phyloP scores from a whole-genome alignment of 1,140 invertebrate genomes.

The Adoxophyes honmai region DNA sequence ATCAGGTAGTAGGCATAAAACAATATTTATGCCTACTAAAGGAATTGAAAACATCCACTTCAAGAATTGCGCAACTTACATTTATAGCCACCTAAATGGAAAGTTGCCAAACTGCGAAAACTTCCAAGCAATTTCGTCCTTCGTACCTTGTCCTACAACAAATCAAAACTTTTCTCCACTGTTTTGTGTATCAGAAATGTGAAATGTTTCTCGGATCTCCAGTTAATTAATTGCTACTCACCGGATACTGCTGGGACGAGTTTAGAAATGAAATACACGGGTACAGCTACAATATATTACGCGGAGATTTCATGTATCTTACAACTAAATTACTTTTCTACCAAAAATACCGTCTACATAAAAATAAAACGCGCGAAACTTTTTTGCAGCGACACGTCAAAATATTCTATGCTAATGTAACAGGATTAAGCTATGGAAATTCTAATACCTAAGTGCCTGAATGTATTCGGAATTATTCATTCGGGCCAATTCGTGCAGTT shows the following conservation, averaged over 20 bases:
- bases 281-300: no score
- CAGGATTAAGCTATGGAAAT: constrained; percentile 27
- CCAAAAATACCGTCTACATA: no score
- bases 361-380: neutral
- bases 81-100: constrained; percentile 24
- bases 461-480: constrained; percentile 53
- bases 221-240: constrained; percentile 9
- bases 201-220: constrained; percentile 10
- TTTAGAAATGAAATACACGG: neutral
- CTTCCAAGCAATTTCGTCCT: constrained; percentile 27
- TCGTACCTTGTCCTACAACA: constrained; percentile 28
- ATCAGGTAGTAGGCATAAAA: no score
- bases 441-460: constrained; percentile 21
- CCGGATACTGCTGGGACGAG: constrained; percentile 4
- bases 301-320: no score
- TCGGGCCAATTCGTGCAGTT: constrained; percentile 39
- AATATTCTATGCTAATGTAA: constrained; percentile 23
- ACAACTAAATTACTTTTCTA: no score
- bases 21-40: no score
- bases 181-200: constrained; percentile 14
- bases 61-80: neutral
- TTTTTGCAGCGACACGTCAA: constrained; percentile 19
- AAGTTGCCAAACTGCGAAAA: constrained; percentile 28
- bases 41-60: neutral
- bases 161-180: constrained; percentile 33